Base-by-base conservation (phyloP, 2,113 vertebrate species). In the human (Homo sapiens) region DNA sequence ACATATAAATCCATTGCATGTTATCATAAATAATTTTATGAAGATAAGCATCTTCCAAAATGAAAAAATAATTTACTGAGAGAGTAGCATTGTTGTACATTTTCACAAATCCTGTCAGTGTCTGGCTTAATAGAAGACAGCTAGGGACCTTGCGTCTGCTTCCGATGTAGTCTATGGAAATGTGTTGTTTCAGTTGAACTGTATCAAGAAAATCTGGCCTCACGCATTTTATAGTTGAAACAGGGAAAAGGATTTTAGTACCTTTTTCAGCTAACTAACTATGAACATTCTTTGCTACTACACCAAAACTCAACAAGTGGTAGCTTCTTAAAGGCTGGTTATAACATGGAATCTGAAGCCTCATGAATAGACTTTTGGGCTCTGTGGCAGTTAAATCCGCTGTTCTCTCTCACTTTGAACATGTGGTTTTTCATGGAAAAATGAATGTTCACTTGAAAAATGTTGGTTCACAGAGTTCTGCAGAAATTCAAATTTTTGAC, bases 281-380 rank as follows among this genome's bases (percentile, higher is more conserved):
- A 1, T 14, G 40, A 40, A 5, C n/a, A 6, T 16, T 79, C 68
- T 90, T 96, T 84, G 55, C 75, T 96, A 7, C 61, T 23, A 68
- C 70, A 38, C 61, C 90, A n/a, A 87, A 95, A 92, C 87, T 76
- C 1, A 0, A 23, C 93, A 88, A 40, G 87, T 8, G 27, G 14
- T 45, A 2, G 27, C 76, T 66, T 92, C 43, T 68, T 55, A 50
- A 25, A 50, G 30, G 8, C 5, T 57, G 17, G 48, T 57, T 73
- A 6, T 8, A 4, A 27, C 7, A 1, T 5, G 48, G 25, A 14
- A 7, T 59, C 52, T 12, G 11, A 45, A 32, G 23, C 57, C 4
- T 0, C 0, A 0, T 0, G 14, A 8, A 64, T 30, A 61, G 55
- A 4, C 14, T 8, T 59, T 8, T 16, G 4, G 9, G 3, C 27